Evolutionary conservation across 1,140 invertebrate species (phyloP).

Genomic region (Caenorhabditis remanei): DNA sequence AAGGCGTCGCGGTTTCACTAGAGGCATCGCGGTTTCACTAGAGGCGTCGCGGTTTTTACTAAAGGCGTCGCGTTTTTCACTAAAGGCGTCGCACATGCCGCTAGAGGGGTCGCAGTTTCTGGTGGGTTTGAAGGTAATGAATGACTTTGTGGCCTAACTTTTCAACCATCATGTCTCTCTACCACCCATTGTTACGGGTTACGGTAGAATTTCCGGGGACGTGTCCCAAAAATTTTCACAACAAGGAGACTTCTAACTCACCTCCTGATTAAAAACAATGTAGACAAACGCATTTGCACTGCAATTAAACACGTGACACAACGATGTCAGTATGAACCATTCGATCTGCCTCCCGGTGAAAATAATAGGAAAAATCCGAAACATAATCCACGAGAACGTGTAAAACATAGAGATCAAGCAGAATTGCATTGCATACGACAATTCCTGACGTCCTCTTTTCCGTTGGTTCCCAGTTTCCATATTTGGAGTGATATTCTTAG

Average conservation of each 20-base stretch:
- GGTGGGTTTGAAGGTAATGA: too few relatives aligned
- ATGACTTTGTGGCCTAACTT: too few relatives aligned
- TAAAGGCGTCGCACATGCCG: too few relatives aligned
- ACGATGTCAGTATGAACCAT: slow-evolving; percentile 15
- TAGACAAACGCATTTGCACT: slow-evolving; percentile 48
- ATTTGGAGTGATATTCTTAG: neutral
- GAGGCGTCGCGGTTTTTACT: too few relatives aligned
- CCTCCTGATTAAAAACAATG: slow-evolving; percentile 34
- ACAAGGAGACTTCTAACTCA: neutral
- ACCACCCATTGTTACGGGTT: too few relatives aligned
- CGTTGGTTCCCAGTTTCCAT: neutral
- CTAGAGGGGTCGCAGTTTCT: too few relatives aligned
- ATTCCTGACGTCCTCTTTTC: neutral
- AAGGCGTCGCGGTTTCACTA: too few relatives aligned
- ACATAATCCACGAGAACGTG: slow-evolving; percentile 31
- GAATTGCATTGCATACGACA: slow-evolving; percentile 53
- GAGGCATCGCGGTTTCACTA: too few relatives aligned
- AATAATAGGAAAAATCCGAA: slow-evolving; percentile 22
- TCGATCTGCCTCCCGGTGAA: neutral
- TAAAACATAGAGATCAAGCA: slow-evolving; percentile 52
- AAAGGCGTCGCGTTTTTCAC: too few relatives aligned
- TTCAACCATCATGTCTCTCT: too few relatives aligned
- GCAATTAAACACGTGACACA: slow-evolving; percentile 8
- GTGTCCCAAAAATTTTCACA: too few relatives aligned
- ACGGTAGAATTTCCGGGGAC: too few relatives aligned